phyloP scores from a whole-genome alignment of 2,113 vertebrate genomes.

The Empidonax alnorum region DNA sequence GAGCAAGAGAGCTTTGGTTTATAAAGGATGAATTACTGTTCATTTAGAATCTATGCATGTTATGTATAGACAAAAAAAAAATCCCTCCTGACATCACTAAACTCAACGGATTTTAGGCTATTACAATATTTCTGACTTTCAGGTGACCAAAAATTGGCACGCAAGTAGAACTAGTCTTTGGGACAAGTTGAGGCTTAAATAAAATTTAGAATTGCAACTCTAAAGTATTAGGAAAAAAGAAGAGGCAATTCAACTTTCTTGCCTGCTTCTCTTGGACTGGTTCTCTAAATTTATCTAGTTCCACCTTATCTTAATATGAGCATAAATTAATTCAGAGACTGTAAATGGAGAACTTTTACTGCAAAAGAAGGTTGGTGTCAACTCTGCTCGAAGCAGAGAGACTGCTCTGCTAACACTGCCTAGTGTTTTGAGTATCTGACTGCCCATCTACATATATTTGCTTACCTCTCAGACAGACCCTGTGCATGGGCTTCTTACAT shows the following conservation, averaged over 20 bases:
- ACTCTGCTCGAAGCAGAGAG: background rate
- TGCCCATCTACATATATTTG: background rate
- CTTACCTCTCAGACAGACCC: background rate
- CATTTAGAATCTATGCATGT: background rate
- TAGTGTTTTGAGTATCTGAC: background rate
- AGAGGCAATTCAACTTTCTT: background rate
- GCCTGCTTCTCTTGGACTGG: background rate
- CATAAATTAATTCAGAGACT: background rate
- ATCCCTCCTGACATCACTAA: background rate
- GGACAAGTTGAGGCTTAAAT: background rate
- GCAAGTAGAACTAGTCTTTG: background rate
- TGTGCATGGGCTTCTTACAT: background rate
- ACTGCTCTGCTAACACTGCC: background rate
- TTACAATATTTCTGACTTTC: background rate
- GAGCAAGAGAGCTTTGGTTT: background rate
- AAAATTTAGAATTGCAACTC: background rate
- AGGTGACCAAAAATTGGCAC: background rate
- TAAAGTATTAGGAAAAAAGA: background rate
- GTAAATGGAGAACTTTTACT: background rate
- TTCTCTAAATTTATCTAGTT: background rate
- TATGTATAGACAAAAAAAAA: background rate
- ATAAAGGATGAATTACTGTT: background rate
- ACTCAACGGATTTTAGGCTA: background rate
- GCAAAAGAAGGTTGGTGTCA: background rate
- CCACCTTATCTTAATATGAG: background rate